Evolutionary conservation across 92 coral and sea anemone species (phyloP).

Genomic region (Pocillopora meandrina): DNA sequence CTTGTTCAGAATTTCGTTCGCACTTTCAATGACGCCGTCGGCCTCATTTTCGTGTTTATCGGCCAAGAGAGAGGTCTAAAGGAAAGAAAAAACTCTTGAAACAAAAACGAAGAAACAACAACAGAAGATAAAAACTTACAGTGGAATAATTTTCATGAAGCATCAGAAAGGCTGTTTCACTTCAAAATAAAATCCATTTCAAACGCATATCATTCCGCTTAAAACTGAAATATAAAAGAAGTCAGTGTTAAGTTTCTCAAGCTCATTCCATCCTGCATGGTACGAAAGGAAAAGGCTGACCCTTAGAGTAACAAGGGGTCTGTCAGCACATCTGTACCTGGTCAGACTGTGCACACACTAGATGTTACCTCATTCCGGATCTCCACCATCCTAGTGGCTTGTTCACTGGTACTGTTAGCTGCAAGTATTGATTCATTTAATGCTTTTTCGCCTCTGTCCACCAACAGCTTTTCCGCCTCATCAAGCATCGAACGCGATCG

Average conservation of each 20-base stretch:
- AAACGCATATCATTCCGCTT: background rate
- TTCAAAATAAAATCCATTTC: background rate
- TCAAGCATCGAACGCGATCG: slow-evolving; percentile 76
- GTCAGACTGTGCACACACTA: background rate
- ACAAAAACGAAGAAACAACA: background rate
- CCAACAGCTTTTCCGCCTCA: slow-evolving; percentile 49
- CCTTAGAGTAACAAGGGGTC: background rate
- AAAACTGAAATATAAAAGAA: background rate
- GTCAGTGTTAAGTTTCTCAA: too few relatives aligned
- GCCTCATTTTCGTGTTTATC: slow-evolving; percentile 83
- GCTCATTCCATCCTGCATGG: too few relatives aligned
- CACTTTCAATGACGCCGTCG: slow-evolving; percentile 57
- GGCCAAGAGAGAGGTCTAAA: slow-evolving; percentile 74
- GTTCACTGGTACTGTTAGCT: slow-evolving; percentile 72
- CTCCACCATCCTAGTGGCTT: slow-evolving; percentile 69
- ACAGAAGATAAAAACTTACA: background rate
- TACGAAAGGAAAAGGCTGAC: too few relatives aligned
- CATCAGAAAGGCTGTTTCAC: background rate
- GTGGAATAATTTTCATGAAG: background rate
- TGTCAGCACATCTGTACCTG: background rate
- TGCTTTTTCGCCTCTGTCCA: slow-evolving; percentile 52
- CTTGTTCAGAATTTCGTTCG: slow-evolving; percentile 59
- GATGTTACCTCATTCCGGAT: slow-evolving; percentile 70
- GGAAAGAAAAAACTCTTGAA: background rate
- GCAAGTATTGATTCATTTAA: slow-evolving; percentile 67